A percentile compares a stretch with the other conserved stretches of the same genome.
Evolutionary conservation across 2,113 vertebrate species (phyloP).

Genomic region (Fulica atra): DNA sequence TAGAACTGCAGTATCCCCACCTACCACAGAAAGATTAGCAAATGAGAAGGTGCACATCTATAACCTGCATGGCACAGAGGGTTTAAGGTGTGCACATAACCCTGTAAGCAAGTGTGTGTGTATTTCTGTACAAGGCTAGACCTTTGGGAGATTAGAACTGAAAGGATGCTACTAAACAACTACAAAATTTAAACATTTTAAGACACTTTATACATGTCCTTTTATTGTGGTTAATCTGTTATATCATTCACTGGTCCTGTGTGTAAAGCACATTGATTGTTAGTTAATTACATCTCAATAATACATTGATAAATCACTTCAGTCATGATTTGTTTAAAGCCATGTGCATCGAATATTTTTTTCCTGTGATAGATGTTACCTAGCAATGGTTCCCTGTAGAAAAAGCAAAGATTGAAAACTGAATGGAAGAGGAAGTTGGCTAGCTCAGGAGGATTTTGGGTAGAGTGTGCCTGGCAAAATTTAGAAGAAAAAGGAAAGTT

Average conservation of each 20-base stretch:
- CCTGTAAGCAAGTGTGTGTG: accelerated
- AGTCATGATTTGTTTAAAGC: background rate
- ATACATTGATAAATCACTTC: background rate
- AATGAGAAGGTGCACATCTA: accelerated
- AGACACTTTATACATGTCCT: background rate
- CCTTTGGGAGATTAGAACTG: background rate
- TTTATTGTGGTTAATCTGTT: background rate
- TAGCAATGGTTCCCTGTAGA: background rate
- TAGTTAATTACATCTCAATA: background rate
- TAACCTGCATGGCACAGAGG: accelerated
- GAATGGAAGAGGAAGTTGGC: background rate
- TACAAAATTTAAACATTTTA: background rate
- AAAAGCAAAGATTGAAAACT: background rate
- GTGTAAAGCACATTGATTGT: background rate
- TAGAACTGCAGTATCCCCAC: background rate
- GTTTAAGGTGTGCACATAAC: accelerated
- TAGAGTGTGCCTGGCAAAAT: accelerated
- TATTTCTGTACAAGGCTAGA: background rate
- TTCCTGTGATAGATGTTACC: background rate
- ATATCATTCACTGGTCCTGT: background rate
- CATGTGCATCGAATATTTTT: background rate
- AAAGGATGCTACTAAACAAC: background rate
- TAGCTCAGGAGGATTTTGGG: background rate
- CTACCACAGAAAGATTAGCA: accelerated
- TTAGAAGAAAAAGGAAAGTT: background rate